Percentiles rank a stretch among this genome's conserved stretches.
Evolutionary conservation across 2,888 invertebrate species (phyloP).

Genomic region (Dichetophora obliterata): DNA sequence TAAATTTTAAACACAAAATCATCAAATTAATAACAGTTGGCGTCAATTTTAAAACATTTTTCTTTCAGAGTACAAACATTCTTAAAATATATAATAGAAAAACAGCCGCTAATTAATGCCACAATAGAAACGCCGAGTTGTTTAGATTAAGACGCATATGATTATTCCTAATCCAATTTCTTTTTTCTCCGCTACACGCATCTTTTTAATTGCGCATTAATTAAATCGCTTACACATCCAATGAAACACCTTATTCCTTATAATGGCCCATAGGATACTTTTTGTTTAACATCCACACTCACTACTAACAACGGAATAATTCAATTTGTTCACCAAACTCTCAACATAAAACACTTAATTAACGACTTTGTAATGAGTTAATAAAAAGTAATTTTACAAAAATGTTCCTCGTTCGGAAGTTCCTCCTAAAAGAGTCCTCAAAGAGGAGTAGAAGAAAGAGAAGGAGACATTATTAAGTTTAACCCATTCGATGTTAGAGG

Average conservation of each 20-base stretch:
- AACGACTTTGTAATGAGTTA: conserved; percentile 27
- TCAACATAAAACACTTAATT: conserved; percentile 26
- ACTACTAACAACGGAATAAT: not conserved
- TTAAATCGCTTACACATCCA: not conserved
- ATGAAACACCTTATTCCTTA: not conserved
- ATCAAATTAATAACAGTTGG: too few species aligned
- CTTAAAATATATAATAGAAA: too few species aligned
- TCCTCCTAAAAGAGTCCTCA: too few species aligned
- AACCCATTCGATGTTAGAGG: not conserved
- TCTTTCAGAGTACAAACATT: too few species aligned
- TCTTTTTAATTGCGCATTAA: not conserved
- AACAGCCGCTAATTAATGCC: too few species aligned
- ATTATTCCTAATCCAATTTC: too few species aligned
- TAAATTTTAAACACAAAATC: too few species aligned
- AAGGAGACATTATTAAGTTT: not conserved
- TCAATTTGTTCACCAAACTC: conserved; percentile 13
- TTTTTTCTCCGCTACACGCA: too few species aligned
- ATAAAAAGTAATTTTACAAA: conserved; percentile 24
- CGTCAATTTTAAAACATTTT: too few species aligned
- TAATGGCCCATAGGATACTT: not conserved
- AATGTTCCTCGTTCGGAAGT: not conserved
- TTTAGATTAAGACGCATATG: too few species aligned
- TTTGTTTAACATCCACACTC: not conserved
- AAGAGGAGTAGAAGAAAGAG: not conserved
- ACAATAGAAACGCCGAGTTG: too few species aligned